Evolutionary conservation across 2,797 vertebrate species (phyloP).

Genomic region (Heliangelus exortis): DNA sequence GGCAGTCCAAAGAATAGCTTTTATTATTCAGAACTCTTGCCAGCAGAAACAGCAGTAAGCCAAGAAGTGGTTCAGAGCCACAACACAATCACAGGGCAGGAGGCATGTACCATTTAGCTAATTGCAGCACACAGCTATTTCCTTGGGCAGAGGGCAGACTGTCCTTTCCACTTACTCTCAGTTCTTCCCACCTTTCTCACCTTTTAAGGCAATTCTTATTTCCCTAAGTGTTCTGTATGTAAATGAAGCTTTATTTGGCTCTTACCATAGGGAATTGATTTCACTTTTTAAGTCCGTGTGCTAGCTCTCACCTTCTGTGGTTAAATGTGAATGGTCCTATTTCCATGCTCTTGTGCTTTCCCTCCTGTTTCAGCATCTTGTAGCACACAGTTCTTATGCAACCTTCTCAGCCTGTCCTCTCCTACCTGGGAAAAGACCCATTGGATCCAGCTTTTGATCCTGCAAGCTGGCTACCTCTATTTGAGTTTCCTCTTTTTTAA

Average conservation of each 20-base stretch:
- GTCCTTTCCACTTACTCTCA: background rate
- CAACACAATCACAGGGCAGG: background rate
- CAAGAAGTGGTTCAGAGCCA: background rate
- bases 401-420: background rate
- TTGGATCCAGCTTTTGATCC: background rate
- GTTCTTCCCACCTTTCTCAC: constrained; percentile 10
- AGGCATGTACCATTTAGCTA: constrained; percentile 1
- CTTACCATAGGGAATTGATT: background rate
- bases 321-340: background rate
- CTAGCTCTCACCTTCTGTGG: background rate
- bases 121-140: constrained; percentile 31
- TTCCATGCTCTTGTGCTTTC: background rate
- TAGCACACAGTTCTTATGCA: background rate
- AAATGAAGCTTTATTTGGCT: background rate
- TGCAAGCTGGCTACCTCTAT: background rate
- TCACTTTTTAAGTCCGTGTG: background rate
- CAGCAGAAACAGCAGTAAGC: background rate
- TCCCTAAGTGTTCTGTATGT: background rate
- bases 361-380: background rate
- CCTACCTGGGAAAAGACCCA: background rate
- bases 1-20: constrained; percentile 1
- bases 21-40: constrained; percentile 2
- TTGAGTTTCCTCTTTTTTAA: background rate
- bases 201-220: constrained; percentile 21
- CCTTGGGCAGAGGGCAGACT: background rate